Conservation (phyloP, 2,113 vertebrate genomes). For the Rhizomys pruinosus region DNA sequence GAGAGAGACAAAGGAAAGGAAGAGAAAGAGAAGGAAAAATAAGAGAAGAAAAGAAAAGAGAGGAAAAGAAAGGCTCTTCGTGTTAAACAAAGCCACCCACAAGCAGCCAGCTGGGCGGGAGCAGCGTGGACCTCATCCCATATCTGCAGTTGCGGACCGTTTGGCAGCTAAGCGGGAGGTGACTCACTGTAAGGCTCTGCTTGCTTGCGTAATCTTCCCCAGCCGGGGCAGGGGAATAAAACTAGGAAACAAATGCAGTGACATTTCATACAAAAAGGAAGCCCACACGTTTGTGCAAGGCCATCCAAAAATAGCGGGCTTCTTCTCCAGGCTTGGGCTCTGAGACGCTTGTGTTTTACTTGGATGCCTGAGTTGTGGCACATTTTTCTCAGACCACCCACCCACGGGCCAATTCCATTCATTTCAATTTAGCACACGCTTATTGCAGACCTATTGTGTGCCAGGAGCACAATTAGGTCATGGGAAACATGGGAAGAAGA, state of each 20-base stretch:
- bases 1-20: neutral
- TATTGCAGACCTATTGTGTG: constrained; percentile 25
- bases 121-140: constrained; percentile 6
- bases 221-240: constrained; percentile 68
- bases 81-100: constrained; percentile 67
- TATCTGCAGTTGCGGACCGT: constrained; percentile 49
- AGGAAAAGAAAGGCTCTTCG: constrained; percentile 39
- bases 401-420: neutral
- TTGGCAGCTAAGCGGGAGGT: constrained; percentile 60
- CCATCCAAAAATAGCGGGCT: constrained; percentile 74
- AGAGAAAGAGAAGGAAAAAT: neutral
- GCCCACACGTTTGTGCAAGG: constrained; percentile 79
- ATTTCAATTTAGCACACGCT: neutral
- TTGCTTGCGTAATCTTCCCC: constrained; percentile 77
- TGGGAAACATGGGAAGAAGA: neutral
- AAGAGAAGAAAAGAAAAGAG: neutral
- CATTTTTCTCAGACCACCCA: constrained; percentile 60
- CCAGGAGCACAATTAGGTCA: neutral
- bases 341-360: constrained; percentile 54
- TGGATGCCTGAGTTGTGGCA: constrained; percentile 38
- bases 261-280: constrained; percentile 81
- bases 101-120: constrained; percentile 40
- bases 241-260: constrained; percentile 72
- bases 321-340: constrained; percentile 49
- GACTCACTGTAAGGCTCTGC: constrained; percentile 71